A percentile compares a stretch with the other conserved stretches of the same genome.
Evolutionary conservation across 2,113 vertebrate genomes (phyloP).

Genomic region (Tupaia chinensis): DNA sequence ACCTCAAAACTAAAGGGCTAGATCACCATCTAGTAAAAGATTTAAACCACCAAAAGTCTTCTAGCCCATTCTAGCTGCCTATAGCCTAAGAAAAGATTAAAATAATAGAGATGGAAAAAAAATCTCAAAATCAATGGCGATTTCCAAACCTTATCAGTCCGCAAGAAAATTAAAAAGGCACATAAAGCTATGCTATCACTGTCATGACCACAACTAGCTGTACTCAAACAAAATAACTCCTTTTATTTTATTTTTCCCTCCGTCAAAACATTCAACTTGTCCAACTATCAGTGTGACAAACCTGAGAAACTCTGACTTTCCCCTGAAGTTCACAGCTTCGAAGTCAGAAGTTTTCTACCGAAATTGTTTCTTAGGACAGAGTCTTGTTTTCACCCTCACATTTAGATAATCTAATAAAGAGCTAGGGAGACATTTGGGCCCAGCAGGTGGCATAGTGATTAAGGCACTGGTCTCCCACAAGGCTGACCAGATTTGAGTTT

Average conservation of each 20-base stretch:
- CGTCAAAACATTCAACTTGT: conserved; percentile 50
- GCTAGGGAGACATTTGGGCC: conserved; percentile 66
- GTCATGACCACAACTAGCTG: background rate
- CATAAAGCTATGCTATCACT: background rate
- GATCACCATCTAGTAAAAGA: conserved; percentile 52
- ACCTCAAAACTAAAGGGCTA: conserved; percentile 72
- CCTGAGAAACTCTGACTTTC: conserved; percentile 65
- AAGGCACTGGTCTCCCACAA: too few species aligned
- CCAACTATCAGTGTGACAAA: conserved; percentile 58
- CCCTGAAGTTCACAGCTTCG: conserved; percentile 60
- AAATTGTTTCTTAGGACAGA: conserved; percentile 80
- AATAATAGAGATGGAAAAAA: conserved; percentile 42
- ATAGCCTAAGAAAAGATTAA: conserved; percentile 23
- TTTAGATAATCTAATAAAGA: conserved; percentile 82
- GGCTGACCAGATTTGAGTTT: too few species aligned
- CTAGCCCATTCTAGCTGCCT: conserved; percentile 5
- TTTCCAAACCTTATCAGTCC: conserved; percentile 26
- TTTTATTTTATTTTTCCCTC: conserved; percentile 41
- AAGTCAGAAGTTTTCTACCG: conserved; percentile 53
- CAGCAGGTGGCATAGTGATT: background rate
- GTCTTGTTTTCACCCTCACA: conserved; percentile 80
- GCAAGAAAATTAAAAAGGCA: conserved; percentile 43
- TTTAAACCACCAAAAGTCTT: conserved; percentile 29
- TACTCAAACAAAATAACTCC: background rate
- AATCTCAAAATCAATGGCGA: conserved; percentile 19